These are phyloP conservation scores for Phylloscopus trochilus DNA, from an alignment of 2,113 vertebrate species.

Conservation along the genomic window DNA sequence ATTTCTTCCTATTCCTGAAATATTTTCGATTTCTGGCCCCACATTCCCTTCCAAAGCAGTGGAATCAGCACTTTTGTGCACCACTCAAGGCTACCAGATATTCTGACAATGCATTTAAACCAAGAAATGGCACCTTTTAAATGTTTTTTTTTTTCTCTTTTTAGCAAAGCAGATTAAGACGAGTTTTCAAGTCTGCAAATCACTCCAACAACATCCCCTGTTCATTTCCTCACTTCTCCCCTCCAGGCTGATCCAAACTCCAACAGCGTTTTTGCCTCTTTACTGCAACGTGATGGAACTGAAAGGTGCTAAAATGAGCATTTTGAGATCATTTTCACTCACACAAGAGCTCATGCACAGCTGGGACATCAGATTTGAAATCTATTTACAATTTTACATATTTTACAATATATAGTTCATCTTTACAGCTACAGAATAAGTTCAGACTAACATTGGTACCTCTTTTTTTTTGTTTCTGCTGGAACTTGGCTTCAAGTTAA, in stretches of 20 bases:
- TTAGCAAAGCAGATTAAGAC: not conserved
- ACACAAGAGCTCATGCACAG: conserved; percentile 55
- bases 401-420: conserved; percentile 67
- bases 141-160: not conserved
- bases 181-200: not conserved
- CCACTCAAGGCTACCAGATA: not conserved
- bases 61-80: not conserved
- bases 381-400: conserved; percentile 81
- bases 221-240: not conserved
- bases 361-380: conserved; percentile 11
- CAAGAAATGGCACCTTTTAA: not conserved
- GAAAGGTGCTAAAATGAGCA: conserved; percentile 19
- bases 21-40: not conserved
- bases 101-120: not conserved
- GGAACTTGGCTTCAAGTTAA: not conserved
- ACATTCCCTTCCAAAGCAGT: not conserved
- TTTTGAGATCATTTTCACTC: not conserved
- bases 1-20: not conserved
- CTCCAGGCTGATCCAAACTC: not conserved
- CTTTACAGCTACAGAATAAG: conserved; percentile 69
- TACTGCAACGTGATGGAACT: not conserved
- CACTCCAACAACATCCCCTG: not conserved
- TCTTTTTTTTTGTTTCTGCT: not conserved
- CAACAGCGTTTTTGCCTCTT: not conserved
- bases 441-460: conserved; percentile 31